These are phyloP conservation scores for Amazona vittata DNA, from an alignment of 2,113 vertebrate species.

Conservation along the genomic window DNA sequence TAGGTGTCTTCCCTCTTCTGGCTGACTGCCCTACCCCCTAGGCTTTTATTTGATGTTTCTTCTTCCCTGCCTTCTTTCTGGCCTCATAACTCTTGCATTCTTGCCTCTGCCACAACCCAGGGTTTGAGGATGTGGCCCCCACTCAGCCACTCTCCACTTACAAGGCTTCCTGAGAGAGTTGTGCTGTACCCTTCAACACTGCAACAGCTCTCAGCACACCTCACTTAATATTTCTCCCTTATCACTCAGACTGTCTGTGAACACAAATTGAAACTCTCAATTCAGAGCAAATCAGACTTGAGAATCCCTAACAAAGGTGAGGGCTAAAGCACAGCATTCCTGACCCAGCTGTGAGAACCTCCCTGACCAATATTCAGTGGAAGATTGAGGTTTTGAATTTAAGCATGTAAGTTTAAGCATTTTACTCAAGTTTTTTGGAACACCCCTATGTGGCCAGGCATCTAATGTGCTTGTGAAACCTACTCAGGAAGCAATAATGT, in stretches of 20 bases:
- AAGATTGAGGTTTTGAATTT: neutral
- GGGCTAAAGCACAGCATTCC: neutral
- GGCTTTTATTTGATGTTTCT: constrained; percentile 48
- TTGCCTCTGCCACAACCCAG: neutral
- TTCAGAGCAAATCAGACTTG: neutral
- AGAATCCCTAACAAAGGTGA: neutral
- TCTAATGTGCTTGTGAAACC: neutral
- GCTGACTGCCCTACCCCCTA: constrained; percentile 42
- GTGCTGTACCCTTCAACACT: neutral
- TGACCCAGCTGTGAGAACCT: neutral
- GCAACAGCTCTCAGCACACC: neutral
- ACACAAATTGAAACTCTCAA: neutral
- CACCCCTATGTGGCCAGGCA: neutral
- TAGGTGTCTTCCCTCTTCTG: constrained; percentile 44
- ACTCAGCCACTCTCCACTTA: neutral
- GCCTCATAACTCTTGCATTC: constrained; percentile 29
- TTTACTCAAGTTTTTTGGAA: neutral
- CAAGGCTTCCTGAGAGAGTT: neutral
- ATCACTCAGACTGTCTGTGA: neutral
- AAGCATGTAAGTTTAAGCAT: neutral
- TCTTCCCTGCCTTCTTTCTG: constrained; percentile 50
- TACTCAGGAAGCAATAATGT: neutral
- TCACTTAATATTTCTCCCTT: neutral
- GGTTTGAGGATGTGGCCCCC: neutral
- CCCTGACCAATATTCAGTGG: neutral